Evolutionary conservation across 2,113 vertebrate species (phyloP), one percentile per base, ranked within the genome.

Genomic region (Heliornis fulica): DNA sequence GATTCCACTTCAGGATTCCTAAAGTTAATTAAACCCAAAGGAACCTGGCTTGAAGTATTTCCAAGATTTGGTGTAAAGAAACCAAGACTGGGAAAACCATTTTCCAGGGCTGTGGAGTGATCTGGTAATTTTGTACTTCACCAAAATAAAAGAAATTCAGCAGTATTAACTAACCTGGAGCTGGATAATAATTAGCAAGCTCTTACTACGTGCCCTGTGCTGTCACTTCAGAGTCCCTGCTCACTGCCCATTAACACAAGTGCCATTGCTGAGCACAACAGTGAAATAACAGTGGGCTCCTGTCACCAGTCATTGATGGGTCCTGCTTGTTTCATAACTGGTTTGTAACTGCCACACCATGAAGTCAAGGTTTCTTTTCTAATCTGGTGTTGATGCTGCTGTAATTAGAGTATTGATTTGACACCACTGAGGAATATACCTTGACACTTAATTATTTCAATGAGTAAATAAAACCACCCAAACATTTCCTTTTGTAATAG

Each of bases 331-430:
- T 71, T 92, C 80, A 74, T 75, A 93, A 70, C 50, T 48, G 41
- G 11, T 61, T 94, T 93, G 15, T 26, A 70, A 51, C 75, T 87
- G 21, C 29, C 71, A n/a, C 51, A 60, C 34, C 56, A 75, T 26
- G 28, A 89, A 64, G 23, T n/a, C 45, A 90, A 69, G 31, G 50
- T 50, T 76, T 88, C 75, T 69, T 90, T 92, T 76, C 45, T 48
- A 82, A 50, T 46, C n/a, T 77, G 23, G 28, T 87, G 22, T 91
- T 70, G n/a, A 15, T 83, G 20, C 46, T 86, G 9, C 32, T 77
- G 34, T 65, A 90, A 72, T 93, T 92, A 92, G 31, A 46, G 34
- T 82, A 70, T 38, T 92, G 80, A 93, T 94, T 95, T 93, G 89
- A 74, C 76, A 78, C 36, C 40, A 53, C 1, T 1, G 1, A 92